Base-by-base conservation (phyloP, 2,888 invertebrate genomes). In the Vesta saturnalis region DNA sequence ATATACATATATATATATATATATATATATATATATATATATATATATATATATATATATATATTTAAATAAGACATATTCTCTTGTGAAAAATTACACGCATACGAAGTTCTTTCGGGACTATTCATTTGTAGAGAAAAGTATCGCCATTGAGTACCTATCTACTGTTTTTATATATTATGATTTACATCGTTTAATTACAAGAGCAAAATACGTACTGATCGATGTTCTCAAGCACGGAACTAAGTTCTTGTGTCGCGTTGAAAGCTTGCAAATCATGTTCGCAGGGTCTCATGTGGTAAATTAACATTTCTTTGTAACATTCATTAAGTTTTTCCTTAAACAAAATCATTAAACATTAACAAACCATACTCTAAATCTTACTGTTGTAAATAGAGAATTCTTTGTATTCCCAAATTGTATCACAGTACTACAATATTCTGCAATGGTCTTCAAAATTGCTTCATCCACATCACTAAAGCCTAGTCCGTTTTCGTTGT, bases 391-490 rank as follows among this genome's bases (percentile, higher is more conserved):
- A 35, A 83, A 81, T 77, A 86, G 86, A 78, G 82, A 83, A 72
- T 85, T 84, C 69, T 86, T 85, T 79, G 87, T 84, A 61, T 85
- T 86, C 43, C 86, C 85, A 75, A 87, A 89, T 79, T 88, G 87
- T 4, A 90, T 82, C 16, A 87, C 87, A 47, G 89, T 83, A 0
- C 87, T 85, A 75, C 87, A 88, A 77, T 89, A 89, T 70, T 85
- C 85, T 14, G 87, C 84, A 78, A 90, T 88, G 16, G 87, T 87
- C 8, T 85, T 77, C 73, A 89, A 87, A 60, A 89, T 80, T 58
- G 81, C 77, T 78, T 89, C 89, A 74, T 90, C 90, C 4, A 86
- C 85, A 0, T 72, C 46, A 46, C 84, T 83, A 76, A 89, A 90
- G 1, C 86, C 82, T 62, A 54, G 83, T 76, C 77, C 84, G 81